Conservation (phyloP, 2,888 invertebrate species). For the Zygaena filipendulae region DNA sequence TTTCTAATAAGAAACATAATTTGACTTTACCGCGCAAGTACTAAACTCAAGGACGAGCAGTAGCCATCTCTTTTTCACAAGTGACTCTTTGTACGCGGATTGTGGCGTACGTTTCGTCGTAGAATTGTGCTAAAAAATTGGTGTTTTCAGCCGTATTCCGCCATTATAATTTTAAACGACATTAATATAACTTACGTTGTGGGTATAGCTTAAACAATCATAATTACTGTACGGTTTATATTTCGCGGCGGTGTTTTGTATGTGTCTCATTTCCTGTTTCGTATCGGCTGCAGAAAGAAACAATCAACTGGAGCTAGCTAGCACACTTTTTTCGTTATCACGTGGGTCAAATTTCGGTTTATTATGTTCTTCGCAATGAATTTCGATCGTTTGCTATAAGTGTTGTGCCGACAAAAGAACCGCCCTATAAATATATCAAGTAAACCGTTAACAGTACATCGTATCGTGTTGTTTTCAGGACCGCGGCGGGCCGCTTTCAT, state of each 20-base stretch:
- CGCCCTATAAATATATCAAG: constrained; percentile 27
- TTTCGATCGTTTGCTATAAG: constrained; percentile 21
- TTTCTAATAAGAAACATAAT: too few species aligned
- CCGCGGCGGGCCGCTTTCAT: constrained; percentile 39
- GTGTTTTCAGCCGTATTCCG: constrained; percentile 58
- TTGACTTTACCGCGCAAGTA: constrained; percentile 65
- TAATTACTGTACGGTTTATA: background rate
- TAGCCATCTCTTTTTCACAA: constrained; percentile 41
- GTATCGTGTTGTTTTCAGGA: constrained; percentile 59
- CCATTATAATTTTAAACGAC: constrained; percentile 41
- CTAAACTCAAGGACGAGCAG: constrained; percentile 36
- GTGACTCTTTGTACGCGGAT: constrained; percentile 28
- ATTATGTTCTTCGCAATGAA: constrained; percentile 24
- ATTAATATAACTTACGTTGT: background rate
- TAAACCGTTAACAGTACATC: too few species aligned
- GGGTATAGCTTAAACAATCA: background rate
- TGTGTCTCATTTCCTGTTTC: constrained; percentile 63
- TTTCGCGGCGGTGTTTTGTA: constrained; percentile 24
- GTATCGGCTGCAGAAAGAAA: constrained; percentile 45
- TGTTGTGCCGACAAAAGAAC: too few species aligned
- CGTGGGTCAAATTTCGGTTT: constrained; percentile 64
- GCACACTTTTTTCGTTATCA: constrained; percentile 62
- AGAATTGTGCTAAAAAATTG: constrained; percentile 42
- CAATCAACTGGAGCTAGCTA: constrained; percentile 58
- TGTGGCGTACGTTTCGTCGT: constrained; percentile 41